These are phyloP conservation scores for Coccyzus lansbergi DNA, from an alignment of 2,797 vertebrate genomes.

Conservation along the genomic window DNA sequence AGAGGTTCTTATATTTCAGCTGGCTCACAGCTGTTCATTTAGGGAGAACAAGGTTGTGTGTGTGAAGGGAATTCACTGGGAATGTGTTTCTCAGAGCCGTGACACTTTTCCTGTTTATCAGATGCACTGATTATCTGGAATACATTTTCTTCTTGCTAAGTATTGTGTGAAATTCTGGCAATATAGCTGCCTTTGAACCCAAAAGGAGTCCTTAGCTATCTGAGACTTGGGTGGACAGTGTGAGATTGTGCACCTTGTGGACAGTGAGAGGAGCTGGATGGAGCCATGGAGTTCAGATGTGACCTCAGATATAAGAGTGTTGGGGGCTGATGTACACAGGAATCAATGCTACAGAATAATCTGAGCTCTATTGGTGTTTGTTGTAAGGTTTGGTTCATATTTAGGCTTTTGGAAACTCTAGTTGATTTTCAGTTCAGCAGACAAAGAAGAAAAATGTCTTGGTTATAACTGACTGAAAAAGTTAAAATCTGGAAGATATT, in stretches of 20 bases:
- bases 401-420: background rate
- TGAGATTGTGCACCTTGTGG: background rate
- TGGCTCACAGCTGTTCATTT: slow-evolving; percentile 73
- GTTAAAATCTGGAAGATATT: background rate
- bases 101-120: slow-evolving; percentile 48
- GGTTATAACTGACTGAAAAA: background rate
- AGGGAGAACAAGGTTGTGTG: slow-evolving; percentile 12
- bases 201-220: background rate
- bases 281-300: background rate
- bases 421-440: background rate
- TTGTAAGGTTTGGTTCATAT: background rate
- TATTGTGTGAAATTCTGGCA: slow-evolving; percentile 17
- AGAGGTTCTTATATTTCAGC: slow-evolving; percentile 72
- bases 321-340: background rate
- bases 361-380: background rate
- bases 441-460: background rate
- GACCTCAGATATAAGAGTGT: background rate
- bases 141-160: background rate
- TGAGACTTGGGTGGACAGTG: background rate
- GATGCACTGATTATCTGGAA: slow-evolving; percentile 28
- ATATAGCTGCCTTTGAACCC: background rate
- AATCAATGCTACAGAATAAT: background rate
- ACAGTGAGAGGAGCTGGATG: background rate
- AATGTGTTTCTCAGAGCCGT: slow-evolving; percentile 62
- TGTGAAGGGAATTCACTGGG: slow-evolving; percentile 58